A percentile compares a stretch with the other conserved stretches of the same genome.
These are phyloP conservation scores for Phyllotreta cruciferae DNA, from an alignment of 2,888 invertebrate genomes.

Conservation along the genomic window DNA sequence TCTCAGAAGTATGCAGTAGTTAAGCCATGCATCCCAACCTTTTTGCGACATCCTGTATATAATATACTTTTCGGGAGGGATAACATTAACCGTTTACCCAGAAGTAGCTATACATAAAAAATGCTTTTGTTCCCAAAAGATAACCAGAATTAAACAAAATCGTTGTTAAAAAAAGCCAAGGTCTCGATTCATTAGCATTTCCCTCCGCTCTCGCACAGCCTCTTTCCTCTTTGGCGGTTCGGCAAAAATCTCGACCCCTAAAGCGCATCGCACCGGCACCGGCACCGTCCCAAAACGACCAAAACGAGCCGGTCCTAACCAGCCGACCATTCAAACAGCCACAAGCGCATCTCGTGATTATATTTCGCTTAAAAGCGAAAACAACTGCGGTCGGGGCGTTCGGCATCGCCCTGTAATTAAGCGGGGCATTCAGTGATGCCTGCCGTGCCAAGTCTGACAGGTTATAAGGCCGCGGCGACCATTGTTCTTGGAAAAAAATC, in stretches of 20 bases:
- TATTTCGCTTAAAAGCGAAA: slow-evolving; percentile 44
- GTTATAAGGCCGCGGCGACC: slow-evolving; percentile 42
- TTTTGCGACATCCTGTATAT: too few species aligned
- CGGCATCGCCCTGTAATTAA: slow-evolving; percentile 46
- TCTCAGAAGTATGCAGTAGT: too few species aligned
- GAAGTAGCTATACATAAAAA: too few species aligned
- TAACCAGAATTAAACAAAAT: too few species aligned
- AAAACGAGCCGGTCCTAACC: slow-evolving; percentile 1
- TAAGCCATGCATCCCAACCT: too few species aligned
- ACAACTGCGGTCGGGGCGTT: slow-evolving; percentile 31
- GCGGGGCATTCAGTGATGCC: slow-evolving; percentile 47
- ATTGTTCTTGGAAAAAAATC: slow-evolving; percentile 35
- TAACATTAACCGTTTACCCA: too few species aligned
- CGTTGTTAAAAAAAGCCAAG: too few species aligned
- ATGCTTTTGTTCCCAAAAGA: too few species aligned
- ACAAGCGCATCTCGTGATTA: slow-evolving; percentile 38
- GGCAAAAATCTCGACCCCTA: not conserved
- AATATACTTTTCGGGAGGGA: too few species aligned
- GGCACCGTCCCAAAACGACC: slow-evolving; percentile 1
- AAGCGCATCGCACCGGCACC: not conserved
- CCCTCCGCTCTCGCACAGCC: not conserved
- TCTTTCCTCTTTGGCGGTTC: slow-evolving; percentile 10
- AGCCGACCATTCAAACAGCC: slow-evolving; percentile 9
- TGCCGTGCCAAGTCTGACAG: slow-evolving; percentile 48
- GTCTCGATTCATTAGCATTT: slow-evolving; percentile 1